phyloP scores from a whole-genome alignment of 37 sponge, comb jelly and placozoan genomes.

The Beroe ovata region DNA sequence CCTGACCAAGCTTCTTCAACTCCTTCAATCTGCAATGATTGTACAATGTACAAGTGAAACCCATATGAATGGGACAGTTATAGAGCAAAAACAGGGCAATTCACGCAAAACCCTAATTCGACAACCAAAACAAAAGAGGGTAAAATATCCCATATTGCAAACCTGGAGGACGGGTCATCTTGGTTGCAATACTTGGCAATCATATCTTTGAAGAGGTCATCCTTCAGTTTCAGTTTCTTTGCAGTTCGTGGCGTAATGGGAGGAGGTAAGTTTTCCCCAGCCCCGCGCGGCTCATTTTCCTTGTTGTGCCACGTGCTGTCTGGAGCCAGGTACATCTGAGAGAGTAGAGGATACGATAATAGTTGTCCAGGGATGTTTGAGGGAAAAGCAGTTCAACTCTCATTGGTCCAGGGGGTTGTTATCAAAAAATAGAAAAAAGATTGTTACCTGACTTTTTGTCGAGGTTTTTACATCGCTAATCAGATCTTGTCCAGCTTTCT shows the following conservation, averaged over 20 bases:
- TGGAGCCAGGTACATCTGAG: not conserved
- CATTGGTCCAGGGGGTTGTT: no score
- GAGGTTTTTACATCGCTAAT: not conserved
- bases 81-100: no score
- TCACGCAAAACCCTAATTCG: no score
- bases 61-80: no score
- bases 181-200: slow-evolving; percentile 60
- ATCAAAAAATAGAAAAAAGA: no score
- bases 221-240: slow-evolving; percentile 66
- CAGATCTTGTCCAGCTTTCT: not conserved
- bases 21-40: slow-evolving; percentile 50
- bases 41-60: no score
- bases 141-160: no score
- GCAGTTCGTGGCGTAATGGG: slow-evolving; percentile 55
- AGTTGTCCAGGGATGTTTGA: no score
- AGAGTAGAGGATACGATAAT: no score
- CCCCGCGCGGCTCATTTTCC: not conserved
- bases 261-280: slow-evolving; percentile 15
- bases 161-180: slow-evolving; percentile 41
- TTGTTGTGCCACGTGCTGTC: not conserved
- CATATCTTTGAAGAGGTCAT: slow-evolving; percentile 52
- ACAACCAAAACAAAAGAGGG: no score
- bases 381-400: no score
- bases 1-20: slow-evolving; percentile 72
- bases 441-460: not conserved